Percentiles rank a stretch among this genome's conserved stretches.
These are phyloP conservation scores for Dione vanillae DNA, from an alignment of 2,888 invertebrate species.

Conservation along the genomic window DNA sequence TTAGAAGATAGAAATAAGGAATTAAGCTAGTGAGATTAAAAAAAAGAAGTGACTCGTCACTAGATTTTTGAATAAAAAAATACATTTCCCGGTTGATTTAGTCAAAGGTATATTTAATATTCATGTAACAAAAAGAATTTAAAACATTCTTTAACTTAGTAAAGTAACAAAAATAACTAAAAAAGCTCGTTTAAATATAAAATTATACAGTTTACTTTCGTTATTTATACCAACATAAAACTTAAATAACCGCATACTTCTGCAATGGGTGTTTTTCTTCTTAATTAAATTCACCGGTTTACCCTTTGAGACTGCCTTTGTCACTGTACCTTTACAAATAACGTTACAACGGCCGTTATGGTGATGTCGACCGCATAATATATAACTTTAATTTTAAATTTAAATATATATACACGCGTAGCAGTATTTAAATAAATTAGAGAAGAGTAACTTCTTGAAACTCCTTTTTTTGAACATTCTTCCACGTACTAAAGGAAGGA, in stretches of 20 bases:
- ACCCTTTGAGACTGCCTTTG: conserved; percentile 36
- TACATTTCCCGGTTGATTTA: too few relatives aligned
- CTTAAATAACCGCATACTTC: conserved; percentile 35
- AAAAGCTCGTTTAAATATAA: background rate
- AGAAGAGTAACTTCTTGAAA: too few relatives aligned
- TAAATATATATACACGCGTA: background rate
- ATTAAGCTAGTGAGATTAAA: too few relatives aligned
- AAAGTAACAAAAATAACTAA: background rate
- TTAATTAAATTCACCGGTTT: conserved; percentile 41
- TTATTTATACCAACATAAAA: conserved; percentile 27
- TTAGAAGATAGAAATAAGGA: too few relatives aligned
- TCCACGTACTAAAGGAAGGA: too few relatives aligned
- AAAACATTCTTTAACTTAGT: too few relatives aligned
- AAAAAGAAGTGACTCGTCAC: too few relatives aligned
- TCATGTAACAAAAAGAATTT: too few relatives aligned
- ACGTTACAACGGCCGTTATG: conserved; percentile 20
- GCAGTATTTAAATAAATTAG: background rate
- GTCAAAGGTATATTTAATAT: too few relatives aligned
- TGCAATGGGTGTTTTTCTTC: conserved; percentile 41
- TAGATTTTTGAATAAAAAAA: too few relatives aligned
- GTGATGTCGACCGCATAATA: conserved; percentile 21
- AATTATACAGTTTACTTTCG: conserved; percentile 12
- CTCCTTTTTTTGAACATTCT: too few relatives aligned
- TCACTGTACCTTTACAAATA: conserved; percentile 28
- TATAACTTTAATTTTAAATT: conserved; percentile 10